Percentiles rank a stretch among this genome's conserved stretches.
phyloP scores from a whole-genome alignment of 1,140 invertebrate genomes.

The Micrasema minimum region DNA sequence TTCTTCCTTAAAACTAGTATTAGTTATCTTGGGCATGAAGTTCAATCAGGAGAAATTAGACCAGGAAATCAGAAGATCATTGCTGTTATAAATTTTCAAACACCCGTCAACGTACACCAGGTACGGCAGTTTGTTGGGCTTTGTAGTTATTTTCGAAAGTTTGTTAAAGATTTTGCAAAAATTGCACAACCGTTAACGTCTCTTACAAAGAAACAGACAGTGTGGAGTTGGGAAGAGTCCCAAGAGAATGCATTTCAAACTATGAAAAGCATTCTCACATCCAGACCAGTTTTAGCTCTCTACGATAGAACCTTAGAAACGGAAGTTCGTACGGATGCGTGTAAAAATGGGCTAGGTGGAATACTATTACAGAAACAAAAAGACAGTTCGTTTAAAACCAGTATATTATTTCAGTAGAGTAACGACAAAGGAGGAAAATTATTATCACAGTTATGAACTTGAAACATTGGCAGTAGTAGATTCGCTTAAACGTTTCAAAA shows the following conservation, averaged over 20 bases:
- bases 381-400: neutral
- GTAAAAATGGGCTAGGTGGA: neutral
- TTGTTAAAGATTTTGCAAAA: slow-evolving; percentile 4
- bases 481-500: neutral
- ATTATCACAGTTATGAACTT: slow-evolving; percentile 11
- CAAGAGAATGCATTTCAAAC: neutral
- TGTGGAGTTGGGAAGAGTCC: neutral
- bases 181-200: slow-evolving; percentile 1
- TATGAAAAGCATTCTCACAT: neutral
- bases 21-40: slow-evolving; percentile 3
- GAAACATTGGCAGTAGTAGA: neutral
- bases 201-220: neutral
- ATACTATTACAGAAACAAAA: neutral
- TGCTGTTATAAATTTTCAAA: neutral
- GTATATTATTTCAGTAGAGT: slow-evolving; percentile 13
- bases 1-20: neutral
- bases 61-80: neutral
- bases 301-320: neutral
- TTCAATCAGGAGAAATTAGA: neutral
- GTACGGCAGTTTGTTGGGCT: neutral
- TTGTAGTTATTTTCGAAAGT: neutral
- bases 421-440: neutral
- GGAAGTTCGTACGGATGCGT: neutral
- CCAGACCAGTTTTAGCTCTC: neutral
- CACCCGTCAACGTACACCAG: neutral